Evolutionary conservation across 2,113 vertebrate species (phyloP), one percentile per base, ranked within the genome.

Genomic region (Colinus virginianus): DNA sequence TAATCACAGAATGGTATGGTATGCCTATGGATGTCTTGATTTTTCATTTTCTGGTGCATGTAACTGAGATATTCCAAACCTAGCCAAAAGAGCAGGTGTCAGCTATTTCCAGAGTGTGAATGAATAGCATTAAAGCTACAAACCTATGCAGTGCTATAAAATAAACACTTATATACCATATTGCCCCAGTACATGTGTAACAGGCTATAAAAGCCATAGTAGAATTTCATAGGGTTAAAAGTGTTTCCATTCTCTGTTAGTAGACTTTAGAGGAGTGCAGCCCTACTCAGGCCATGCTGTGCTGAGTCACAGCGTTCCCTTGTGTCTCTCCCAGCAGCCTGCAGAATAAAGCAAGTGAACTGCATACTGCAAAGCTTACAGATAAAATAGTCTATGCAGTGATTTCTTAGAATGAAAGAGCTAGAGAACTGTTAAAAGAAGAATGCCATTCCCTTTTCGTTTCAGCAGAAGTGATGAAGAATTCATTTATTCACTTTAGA

Each of bases 41-140:
- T 94, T 95, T 97, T 97, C 67, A 82, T 95, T 95, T 97, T 97
- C 95, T 97, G 98, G 63, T 97, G 97, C 84, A 97, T 61, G 53
- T 96, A 96, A 94, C 96, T 97, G 90, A 97, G 72, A 15, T 92
- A 95, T 88, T 99, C 98, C 80, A 98, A 97, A 97, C 98, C 99
- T 99, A 97, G 77, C 30, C 87, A 97, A 97, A 62, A 94, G 88
- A 87, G 75, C 42, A 92, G 22, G 2, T 32, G 22, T 56, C 87
- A 90, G 23, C 7, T 70, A 18, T 70, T 84, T 93, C n/a, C 38
- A 61, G 32, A 48, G 9, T 45, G 7, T 19, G 49, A 84, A 58
- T 20, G 1, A 78, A 79, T 16, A 84, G 6, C 26, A 61, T 38
- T 78, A 1, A 51, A 45, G n/a, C 34, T 71, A 19, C 21, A 53